phyloP scores from a whole-genome alignment of 53 echinoderm and acorn worm genomes.

The Arbacia lixula region DNA sequence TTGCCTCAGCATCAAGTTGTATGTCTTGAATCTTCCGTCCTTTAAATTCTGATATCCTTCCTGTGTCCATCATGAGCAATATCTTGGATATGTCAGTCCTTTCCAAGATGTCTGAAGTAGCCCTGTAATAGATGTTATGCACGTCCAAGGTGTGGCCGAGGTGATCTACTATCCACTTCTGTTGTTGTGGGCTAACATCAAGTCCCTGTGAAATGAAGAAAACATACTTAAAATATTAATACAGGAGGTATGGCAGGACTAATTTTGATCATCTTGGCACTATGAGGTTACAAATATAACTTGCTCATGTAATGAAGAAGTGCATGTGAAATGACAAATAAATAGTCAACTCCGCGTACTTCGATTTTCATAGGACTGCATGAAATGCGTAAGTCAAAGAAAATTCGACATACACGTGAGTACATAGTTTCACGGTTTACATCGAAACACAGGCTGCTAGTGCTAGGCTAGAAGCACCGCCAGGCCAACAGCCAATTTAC shows the following conservation, averaged over 20 bases:
- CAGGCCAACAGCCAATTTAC: too few species aligned
- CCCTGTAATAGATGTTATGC: constrained; percentile 57
- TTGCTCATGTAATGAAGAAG: constrained; percentile 25
- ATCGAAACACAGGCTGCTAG: too few species aligned
- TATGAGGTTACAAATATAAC: constrained; percentile 6
- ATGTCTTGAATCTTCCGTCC: constrained; percentile 51
- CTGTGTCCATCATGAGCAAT: constrained; percentile 53
- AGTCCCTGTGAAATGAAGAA: constrained; percentile 40
- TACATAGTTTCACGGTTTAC: too few species aligned
- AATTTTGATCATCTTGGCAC: constrained; percentile 6
- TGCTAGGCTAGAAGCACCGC: too few species aligned
- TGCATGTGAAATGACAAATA: constrained; percentile 12
- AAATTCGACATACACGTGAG: too few species aligned
- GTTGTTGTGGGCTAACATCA: constrained; percentile 32
- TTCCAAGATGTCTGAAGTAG: constrained; percentile 56
- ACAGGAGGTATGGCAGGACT: constrained; percentile 13
- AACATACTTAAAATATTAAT: neutral
- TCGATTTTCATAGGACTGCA: neutral
- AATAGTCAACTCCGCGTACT: neutral
- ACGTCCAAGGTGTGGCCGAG: constrained; percentile 65
- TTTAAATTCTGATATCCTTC: constrained; percentile 27
- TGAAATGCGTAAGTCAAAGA: too few species aligned
- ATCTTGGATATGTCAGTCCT: constrained; percentile 58
- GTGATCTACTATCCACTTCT: constrained; percentile 50
- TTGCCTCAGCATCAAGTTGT: constrained; percentile 55